phyloP scores from a whole-genome alignment of 64 coral and sea anemone species.

The Montipora efflorescens region DNA sequence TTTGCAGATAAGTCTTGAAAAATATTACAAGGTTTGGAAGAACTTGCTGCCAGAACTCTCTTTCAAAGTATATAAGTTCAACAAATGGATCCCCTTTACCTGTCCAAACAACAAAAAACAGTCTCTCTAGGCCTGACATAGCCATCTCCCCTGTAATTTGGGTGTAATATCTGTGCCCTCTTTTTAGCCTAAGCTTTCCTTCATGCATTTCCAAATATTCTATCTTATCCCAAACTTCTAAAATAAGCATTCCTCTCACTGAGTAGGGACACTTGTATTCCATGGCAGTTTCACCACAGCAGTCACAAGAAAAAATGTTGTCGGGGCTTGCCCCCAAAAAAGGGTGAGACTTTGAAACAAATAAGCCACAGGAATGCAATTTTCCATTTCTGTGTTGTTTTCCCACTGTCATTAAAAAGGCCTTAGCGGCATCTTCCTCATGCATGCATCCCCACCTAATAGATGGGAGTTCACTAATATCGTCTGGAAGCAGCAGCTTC shows the following conservation, averaged over 20 bases:
- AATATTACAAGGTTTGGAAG: no score
- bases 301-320: conserved; percentile 48
- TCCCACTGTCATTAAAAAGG: conserved; percentile 49
- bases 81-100: no score
- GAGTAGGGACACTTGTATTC: conserved; percentile 65
- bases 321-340: conserved; percentile 41
- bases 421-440: conserved; percentile 43
- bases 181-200: conserved; percentile 24
- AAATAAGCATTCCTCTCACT: conserved; percentile 10
- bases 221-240: conserved; percentile 41
- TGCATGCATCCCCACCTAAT: conserved; percentile 60
- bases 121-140: conserved; percentile 42
- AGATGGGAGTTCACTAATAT: conserved; percentile 54
- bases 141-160: conserved; percentile 61
- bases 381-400: conserved; percentile 5
- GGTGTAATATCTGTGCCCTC: conserved; percentile 54
- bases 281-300: conserved; percentile 7
- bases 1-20: no score
- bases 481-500: conserved; percentile 25
- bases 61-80: no score
- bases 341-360: conserved; percentile 1
- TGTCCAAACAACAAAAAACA: conserved; percentile 64
- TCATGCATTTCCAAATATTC: conserved; percentile 35
- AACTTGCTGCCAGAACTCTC: no score
- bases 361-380: conserved; percentile 4